Conservation (phyloP, 2,888 invertebrate genomes). For the Mellilla xanthometata region DNA sequence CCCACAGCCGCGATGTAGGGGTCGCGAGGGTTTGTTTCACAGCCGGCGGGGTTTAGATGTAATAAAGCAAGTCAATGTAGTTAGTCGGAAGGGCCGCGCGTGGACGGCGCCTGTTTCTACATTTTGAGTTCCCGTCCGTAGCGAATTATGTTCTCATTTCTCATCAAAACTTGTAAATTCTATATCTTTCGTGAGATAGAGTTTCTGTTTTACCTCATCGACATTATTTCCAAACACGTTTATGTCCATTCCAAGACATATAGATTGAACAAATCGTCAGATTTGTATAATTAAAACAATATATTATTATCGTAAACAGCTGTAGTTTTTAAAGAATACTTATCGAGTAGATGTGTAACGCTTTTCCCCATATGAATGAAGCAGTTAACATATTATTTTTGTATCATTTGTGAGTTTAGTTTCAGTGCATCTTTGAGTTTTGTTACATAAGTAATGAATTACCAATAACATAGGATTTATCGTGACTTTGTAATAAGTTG, state of each 20-base stretch:
- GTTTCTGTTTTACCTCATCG: constrained; percentile 26
- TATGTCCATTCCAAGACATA: constrained; percentile 63
- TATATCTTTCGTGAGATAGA: constrained; percentile 29
- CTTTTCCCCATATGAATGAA: constrained; percentile 57
- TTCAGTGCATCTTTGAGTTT: constrained; percentile 53
- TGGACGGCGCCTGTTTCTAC: constrained; percentile 49
- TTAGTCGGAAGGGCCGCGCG: constrained; percentile 45
- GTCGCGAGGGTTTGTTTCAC: neutral
- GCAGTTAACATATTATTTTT: constrained; percentile 62
- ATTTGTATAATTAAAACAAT: constrained; percentile 48
- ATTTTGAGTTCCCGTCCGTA: constrained; percentile 80
- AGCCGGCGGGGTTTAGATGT: constrained; percentile 27
- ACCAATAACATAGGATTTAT: constrained; percentile 63
- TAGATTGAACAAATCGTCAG: constrained; percentile 56
- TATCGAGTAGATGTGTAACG: constrained; percentile 59
- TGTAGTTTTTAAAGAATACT: constrained; percentile 56
- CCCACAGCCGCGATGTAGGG: too few relatives aligned
- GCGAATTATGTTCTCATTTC: constrained; percentile 58
- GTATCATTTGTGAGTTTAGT: constrained; percentile 56
- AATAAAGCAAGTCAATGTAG: constrained; percentile 34
- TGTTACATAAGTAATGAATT: constrained; percentile 63
- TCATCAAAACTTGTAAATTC: constrained; percentile 49
- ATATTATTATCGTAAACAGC: constrained; percentile 41
- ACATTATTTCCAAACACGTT: constrained; percentile 25
- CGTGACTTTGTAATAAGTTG: constrained; percentile 66